Evolutionary conservation across 2,113 vertebrate species (phyloP).

Genomic region (Azemiops feae): DNA sequence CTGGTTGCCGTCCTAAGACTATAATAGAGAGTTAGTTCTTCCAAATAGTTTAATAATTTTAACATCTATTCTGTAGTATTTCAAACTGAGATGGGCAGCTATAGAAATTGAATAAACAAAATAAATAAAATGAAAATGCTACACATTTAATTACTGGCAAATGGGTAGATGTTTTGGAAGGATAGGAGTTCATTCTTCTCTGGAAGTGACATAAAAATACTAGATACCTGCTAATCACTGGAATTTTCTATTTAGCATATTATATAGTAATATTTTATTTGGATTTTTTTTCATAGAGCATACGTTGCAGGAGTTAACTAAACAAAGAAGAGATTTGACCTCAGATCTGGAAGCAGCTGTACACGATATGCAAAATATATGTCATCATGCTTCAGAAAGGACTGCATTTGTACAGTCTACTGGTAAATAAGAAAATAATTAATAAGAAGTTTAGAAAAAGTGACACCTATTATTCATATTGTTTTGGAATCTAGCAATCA

Average conservation of each 20-base stretch:
- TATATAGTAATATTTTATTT: background rate
- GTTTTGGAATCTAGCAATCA: background rate
- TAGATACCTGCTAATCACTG: background rate
- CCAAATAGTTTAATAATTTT: too few relatives aligned
- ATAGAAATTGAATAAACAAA: too few relatives aligned
- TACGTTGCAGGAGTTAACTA: background rate
- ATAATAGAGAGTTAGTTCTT: too few relatives aligned
- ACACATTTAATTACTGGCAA: too few relatives aligned
- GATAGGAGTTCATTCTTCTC: background rate
- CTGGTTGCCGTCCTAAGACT: too few relatives aligned
- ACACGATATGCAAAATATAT: background rate
- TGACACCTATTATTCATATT: background rate
- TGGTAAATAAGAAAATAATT: background rate
- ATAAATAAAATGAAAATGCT: too few relatives aligned
- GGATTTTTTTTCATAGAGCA: background rate
- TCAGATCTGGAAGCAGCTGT: background rate
- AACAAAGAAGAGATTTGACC: background rate
- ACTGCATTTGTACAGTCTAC: background rate
- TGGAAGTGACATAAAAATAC: too few relatives aligned
- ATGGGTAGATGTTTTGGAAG: too few relatives aligned
- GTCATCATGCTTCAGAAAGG: background rate
- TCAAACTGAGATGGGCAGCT: too few relatives aligned
- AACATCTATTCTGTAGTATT: too few relatives aligned
- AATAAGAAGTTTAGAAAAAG: background rate
- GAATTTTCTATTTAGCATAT: background rate